Evolutionary conservation across 2,888 invertebrate species (phyloP).

Genomic region (Synanthedon formicaeformis): DNA sequence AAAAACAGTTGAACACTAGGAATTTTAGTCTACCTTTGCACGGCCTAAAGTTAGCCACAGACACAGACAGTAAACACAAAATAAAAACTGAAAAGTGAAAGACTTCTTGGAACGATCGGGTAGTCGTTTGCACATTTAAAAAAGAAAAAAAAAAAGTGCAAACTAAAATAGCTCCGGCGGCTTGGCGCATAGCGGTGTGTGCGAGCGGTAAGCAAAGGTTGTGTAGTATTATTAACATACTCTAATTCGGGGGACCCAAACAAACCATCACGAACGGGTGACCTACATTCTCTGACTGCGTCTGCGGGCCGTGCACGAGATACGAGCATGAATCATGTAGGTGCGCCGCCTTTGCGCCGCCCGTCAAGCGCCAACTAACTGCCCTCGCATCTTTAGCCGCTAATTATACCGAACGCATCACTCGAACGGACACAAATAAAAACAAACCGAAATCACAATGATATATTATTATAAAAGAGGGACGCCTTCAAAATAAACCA

Average conservation of each 20-base stretch:
- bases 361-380: conserved; percentile 7
- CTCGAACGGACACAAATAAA: background rate
- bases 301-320: conserved; percentile 44
- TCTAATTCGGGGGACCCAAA: conserved; percentile 67
- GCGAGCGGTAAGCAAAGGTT: conserved; percentile 50
- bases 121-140: conserved; percentile 27
- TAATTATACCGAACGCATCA: background rate
- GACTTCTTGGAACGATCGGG: conserved; percentile 14
- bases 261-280: conserved; percentile 64
- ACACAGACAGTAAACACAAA: no score
- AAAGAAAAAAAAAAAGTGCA: conserved; percentile 10
- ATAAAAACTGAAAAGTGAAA: no score
- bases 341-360: conserved; percentile 15
- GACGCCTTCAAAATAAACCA: no score
- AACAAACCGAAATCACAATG: background rate
- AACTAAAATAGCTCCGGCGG: conserved; percentile 38
- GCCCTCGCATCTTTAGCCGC: conserved; percentile 8
- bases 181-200: conserved; percentile 20
- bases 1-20: no score
- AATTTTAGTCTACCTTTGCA: no score
- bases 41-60: no score
- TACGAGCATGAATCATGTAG: conserved; percentile 50
- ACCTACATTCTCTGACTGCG: conserved; percentile 50
- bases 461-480: background rate
- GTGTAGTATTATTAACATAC: conserved; percentile 61